Evolutionary conservation across 1,140 invertebrate species (phyloP), one percentile per base, ranked within the genome.

Genomic region (Drosophila lowei): DNA sequence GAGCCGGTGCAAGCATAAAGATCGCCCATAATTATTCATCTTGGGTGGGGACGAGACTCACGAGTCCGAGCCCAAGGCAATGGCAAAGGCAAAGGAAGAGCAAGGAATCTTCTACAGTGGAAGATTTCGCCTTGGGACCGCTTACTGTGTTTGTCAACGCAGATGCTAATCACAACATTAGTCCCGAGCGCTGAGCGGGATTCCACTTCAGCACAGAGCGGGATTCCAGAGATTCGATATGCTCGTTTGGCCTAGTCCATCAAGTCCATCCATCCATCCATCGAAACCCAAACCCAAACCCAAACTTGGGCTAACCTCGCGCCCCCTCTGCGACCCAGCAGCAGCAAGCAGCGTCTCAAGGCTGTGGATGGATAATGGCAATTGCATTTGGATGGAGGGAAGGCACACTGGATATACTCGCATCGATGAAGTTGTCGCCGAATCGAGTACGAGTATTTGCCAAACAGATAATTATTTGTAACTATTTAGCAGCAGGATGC

Each of bases 101-200:
- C 34, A 2, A 38, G 34, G 11, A 4, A 38, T 38, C 34, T 38
- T 38, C 34, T 13, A 18, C 42, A 60, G 46, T 53, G 58, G 21
- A 48, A 48, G 15, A 34, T 30, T 52, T 83, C 47, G 64, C 81
- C 81, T 85, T 85, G 81, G 72, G 75, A 86, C 78, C 80, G 41
- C 89, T 85, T 38, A 71, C 89, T 90, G 89, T 48, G 78, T 90
- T 90, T 90, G 89, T 90, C 89, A 90, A 90, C 89, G 89, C 89
- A 90, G 89, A 90, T 90, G 89, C 89, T 90, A 90, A 90, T 90
- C 89, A 90, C 89, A 83, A 86, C 89, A 90, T 90, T 90, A 90
- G 89, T 75, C 62, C 64, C 34, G 61, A 34, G 30, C 30, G 30
- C 30, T 34, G 30, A 34, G 30, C 30, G 73, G 74, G 78, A 66